Evolutionary conservation across 2,888 invertebrate species (phyloP).

Genomic region (Cerastis leucographa): DNA sequence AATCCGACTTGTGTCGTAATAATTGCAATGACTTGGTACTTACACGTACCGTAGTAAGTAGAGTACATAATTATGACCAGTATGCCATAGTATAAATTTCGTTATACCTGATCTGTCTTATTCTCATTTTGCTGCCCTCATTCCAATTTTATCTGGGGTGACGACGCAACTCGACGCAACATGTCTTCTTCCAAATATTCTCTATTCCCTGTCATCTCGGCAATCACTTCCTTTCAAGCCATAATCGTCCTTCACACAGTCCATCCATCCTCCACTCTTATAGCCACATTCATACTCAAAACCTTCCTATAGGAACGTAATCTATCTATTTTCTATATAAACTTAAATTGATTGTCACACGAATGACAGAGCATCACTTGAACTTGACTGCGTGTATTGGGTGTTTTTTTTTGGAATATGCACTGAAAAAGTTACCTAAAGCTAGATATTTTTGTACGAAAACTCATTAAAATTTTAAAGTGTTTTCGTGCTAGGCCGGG

Average conservation of each 20-base stretch:
- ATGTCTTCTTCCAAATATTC: neutral
- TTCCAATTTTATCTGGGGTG: neutral
- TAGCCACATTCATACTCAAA: neutral
- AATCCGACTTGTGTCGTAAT: constrained; percentile 1
- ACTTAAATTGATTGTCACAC: neutral
- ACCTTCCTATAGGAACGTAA: neutral
- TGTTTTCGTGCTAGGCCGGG: neutral
- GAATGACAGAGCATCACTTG: neutral
- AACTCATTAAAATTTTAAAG: neutral
- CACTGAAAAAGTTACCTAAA: neutral
- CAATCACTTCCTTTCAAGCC: neutral
- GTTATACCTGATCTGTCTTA: neutral
- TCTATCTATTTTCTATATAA: too few species aligned
- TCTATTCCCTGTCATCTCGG: neutral
- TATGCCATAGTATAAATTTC: neutral
- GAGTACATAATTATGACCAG: neutral
- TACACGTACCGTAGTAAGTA: neutral
- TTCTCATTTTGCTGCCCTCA: neutral
- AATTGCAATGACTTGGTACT: constrained; percentile 15
- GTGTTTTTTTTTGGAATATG: neutral
- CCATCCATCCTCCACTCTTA: neutral
- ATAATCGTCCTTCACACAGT: neutral
- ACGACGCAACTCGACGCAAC: too few species aligned
- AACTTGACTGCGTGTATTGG: neutral
- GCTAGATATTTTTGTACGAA: neutral